Evolutionary conservation across 1,140 invertebrate species (phyloP), one percentile per base, ranked within the genome.

Genomic region (Drosophila kikkawai): DNA sequence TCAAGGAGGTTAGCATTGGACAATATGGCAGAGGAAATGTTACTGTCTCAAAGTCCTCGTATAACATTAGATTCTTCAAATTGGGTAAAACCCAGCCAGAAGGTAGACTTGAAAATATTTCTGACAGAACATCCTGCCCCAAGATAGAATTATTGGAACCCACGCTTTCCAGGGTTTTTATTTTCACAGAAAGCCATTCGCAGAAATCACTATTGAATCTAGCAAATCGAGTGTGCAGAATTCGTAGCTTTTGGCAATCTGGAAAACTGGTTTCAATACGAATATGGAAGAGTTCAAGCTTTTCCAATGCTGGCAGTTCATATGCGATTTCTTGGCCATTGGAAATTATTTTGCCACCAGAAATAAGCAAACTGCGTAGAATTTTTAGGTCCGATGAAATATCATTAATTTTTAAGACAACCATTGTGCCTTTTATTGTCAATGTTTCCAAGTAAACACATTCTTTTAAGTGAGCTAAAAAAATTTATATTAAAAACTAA

Each of bases 11-110:
- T 7, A 51, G 11, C 50, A 51, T 34, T 3, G 50, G 50, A 34
- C 50, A 51, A 51, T 51, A 51, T 13, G 50, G 50, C 50, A 51
- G 13, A 2, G 29, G 29, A 51, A 51, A 51, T 34, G 3, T 17
- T 13, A 51, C 9, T 1, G n/a, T n/a, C 5, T 51, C 11, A 17
- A 34, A 51, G n/a, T 47, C 45, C 45, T 47, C 19, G 3, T 47
- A 47, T 0, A 51, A 6, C 29, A 17, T 32, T 34, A 51, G n/a
- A 13, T 4, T 1, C 29, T 13, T 51, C 1, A 51, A 12, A 0
- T 11, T 11, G n/a, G 50, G 50, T 12, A 51, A 34, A 34, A 51
- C 11, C 50, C 50, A 51, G 4, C 34, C 50, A 17, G n/a, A 34
- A 6, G 29, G n/a, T 12, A 11, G 45, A 26, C n/a, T 34, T 2